Conservation (phyloP, 2,113 vertebrate species). For the Corydoras maculifer region DNA sequence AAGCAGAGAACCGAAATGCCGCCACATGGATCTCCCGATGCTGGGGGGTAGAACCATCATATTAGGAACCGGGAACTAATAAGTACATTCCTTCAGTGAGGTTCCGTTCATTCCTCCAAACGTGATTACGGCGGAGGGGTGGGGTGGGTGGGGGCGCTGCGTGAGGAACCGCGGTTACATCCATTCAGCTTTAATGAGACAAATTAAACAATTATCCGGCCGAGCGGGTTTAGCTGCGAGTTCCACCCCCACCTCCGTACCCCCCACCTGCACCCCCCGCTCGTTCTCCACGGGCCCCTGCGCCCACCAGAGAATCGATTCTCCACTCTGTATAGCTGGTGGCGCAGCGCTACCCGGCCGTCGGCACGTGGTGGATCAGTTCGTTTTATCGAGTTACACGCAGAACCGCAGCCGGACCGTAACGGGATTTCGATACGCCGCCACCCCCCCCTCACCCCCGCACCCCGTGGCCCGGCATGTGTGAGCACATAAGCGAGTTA, state of each 20-base stretch:
- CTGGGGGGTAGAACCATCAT: too few relatives aligned
- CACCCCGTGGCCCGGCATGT: slow-evolving; percentile 9
- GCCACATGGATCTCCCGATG: too few relatives aligned
- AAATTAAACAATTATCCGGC: slow-evolving; percentile 69
- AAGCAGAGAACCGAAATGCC: too few relatives aligned
- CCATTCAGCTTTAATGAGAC: slow-evolving; percentile 60
- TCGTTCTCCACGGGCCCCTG: too few relatives aligned
- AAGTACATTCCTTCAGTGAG: too few relatives aligned
- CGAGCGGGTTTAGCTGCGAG: slow-evolving; percentile 52
- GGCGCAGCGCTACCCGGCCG: slow-evolving; percentile 8
- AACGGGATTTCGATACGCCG: slow-evolving; percentile 44
- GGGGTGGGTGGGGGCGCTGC: neutral
- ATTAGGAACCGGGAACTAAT: too few relatives aligned
- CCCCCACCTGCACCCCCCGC: too few relatives aligned
- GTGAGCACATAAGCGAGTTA: slow-evolving; percentile 52
- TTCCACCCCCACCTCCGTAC: too few relatives aligned
- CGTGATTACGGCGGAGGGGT: too few relatives aligned
- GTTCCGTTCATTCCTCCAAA: too few relatives aligned
- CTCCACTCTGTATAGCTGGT: neutral
- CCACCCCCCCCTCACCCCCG: slow-evolving; percentile 46
- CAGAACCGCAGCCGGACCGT: slow-evolving; percentile 41
- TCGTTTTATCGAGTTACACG: slow-evolving; percentile 25
- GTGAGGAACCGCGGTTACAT: slow-evolving; percentile 58
- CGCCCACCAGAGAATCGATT: too few relatives aligned
- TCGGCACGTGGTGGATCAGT: neutral